Evolutionary conservation across 2,113 vertebrate genomes (phyloP), one percentile per base, ranked within the genome.

Genomic region (Vireo altiloquus): DNA sequence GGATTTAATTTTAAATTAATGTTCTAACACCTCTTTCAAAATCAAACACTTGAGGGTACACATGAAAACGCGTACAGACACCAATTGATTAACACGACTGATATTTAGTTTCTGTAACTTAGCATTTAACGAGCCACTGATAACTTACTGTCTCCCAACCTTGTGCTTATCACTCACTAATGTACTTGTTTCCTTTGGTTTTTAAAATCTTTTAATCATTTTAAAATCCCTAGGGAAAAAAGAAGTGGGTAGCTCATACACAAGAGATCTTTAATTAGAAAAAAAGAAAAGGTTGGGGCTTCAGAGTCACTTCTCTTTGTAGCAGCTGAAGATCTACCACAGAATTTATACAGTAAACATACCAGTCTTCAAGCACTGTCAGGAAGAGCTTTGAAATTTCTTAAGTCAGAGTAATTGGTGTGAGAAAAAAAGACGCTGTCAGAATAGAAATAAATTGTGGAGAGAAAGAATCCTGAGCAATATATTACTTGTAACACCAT

Each of bases 1-100:
- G 27, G 18, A 23, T 50, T 50, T 84, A 19, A 33, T 81, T 42
- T 70, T 30, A 20, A 39, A 74, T 57, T 89, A 39, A 30, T 47
- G 83, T 94, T 53, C 50, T 47, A 82, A 64, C 19, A 79, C 10
- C 15, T 37, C 71, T 74, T 90, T 40, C 22, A n/a, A 57, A 80
- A 65, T 33, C 14, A 7, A 20, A 15, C 23, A 14, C 46, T 52
- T 23, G 5, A 28, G 6, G 19, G 11, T 52, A 44, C 18, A 35
- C 37, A 39, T 35, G 50, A 28, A 71, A 35, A 56, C 7, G 4
- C 3, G 21, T 14, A 23, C 6, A 16, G 40, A 52, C 27, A 76
- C 10, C 46, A 78, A 4, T 0, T 60, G 40, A 65, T 68, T n/a
- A 50, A 46, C 4, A 10, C 1, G 1, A 59, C 13, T 19, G 25